Conservation (phyloP, 2,888 invertebrate species). For the Scaptomyza reducta region DNA sequence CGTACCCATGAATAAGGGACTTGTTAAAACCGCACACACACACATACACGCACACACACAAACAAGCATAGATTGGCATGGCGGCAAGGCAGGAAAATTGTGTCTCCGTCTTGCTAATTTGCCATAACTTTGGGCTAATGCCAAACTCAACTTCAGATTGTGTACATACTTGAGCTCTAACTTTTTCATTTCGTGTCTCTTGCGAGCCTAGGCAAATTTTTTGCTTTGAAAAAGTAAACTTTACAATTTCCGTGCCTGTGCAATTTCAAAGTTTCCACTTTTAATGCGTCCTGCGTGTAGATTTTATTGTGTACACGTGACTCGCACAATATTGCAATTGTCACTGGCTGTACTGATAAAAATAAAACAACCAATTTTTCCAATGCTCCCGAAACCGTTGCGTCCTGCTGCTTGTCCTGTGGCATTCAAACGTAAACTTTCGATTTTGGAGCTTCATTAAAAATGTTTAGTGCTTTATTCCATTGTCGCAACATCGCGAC, state of each 20-base stretch:
- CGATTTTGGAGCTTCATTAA: constrained; percentile 75
- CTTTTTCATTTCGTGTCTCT: constrained; percentile 51
- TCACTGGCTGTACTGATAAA: constrained; percentile 23
- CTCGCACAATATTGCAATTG: constrained; percentile 50
- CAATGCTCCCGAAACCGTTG: constrained; percentile 15
- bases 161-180: constrained; percentile 25
- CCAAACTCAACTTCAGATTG: constrained; percentile 11
- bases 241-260: constrained; percentile 43
- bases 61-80: constrained; percentile 3
- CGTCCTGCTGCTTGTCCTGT: constrained; percentile 14
- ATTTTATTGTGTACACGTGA: constrained; percentile 59
- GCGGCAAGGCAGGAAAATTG: constrained; percentile 23
- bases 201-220: constrained; percentile 48
- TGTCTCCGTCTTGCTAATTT: constrained; percentile 52
- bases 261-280: background rate
- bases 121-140: constrained; percentile 56
- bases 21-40: constrained; percentile 13
- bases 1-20: constrained; percentile 5
- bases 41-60: constrained; percentile 7
- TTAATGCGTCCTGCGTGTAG: background rate
- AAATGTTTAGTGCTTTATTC: constrained; percentile 68
- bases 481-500: constrained; percentile 8
- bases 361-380: background rate
- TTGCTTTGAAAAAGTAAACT: constrained; percentile 59
- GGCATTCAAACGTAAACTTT: constrained; percentile 51